Evolutionary conservation across 2,113 vertebrate species (phyloP).

Genomic region (Corapipo altera): DNA sequence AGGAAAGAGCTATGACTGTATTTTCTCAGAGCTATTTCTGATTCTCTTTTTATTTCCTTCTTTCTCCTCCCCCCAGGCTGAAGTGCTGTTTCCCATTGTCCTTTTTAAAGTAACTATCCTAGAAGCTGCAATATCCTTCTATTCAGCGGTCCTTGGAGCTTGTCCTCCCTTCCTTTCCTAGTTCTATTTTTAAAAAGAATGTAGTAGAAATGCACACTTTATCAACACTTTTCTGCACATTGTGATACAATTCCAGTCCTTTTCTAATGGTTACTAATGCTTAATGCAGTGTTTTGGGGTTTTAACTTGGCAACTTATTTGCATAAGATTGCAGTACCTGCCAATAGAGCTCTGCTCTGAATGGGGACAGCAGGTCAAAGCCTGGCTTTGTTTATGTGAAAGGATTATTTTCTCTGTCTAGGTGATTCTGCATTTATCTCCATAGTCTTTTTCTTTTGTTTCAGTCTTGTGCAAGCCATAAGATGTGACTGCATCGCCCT

Average conservation of each 20-base stretch:
- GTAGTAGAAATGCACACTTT: neutral
- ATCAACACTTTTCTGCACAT: neutral
- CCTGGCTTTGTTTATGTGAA: neutral
- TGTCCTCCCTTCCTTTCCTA: neutral
- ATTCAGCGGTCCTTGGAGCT: neutral
- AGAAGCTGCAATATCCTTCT: neutral
- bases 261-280: neutral
- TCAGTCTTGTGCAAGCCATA: neutral
- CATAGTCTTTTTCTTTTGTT: neutral
- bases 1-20: neutral
- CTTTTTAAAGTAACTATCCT: neutral
- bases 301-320: neutral
- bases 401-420: neutral
- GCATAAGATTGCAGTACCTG: neutral
- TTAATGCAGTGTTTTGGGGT: neutral
- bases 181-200: neutral
- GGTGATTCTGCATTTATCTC: neutral
- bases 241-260: neutral
- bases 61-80: neutral
- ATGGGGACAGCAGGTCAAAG: neutral
- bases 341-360: rapidly evolving
- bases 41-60: neutral
- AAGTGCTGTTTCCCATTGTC: neutral
- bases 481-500: neutral
- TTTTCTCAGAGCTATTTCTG: neutral